Base-by-base conservation (phyloP, 2,113 vertebrate genomes). In the Stegastes partitus region DNA sequence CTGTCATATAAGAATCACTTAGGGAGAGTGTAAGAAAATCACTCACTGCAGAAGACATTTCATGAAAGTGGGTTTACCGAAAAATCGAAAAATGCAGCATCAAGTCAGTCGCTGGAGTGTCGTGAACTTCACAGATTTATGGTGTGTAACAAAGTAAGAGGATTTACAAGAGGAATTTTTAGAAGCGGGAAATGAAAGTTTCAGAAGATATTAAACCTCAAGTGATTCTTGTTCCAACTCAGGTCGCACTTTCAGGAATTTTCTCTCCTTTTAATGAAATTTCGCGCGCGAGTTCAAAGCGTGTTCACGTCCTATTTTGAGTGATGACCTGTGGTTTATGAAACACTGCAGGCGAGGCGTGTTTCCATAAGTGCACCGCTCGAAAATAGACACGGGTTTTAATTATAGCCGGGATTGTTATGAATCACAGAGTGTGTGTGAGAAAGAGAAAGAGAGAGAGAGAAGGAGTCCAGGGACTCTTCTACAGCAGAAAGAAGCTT, bases 401-500 rank as follows among this genome's bases (percentile, higher is more conserved):
- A 77, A 80, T 82, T 61, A 66, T 68, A 77, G 50, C 57, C 4
- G 7, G 22, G 39, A 80, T 64, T 73, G 65, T 61, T 78, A 34
- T 73, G 67, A 72, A 49, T 79, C 71, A 79, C 22, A 47, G 8
- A 3, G 16, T 68, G 72, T 63, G 49, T 72, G 25, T 2, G 9
- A 22, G 1, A 47, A 50, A 5, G n/a, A 28, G 26, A 3, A 5
- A 28, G 26, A 28, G 26, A 28, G 26, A 34, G 31, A 34, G 31
- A n/a, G 16, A 19, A n/a, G 47, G 9, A 31, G 54, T 54, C 42
- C 18, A 21, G 70, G 68, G 78, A 84, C 63, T 50, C 23, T 23
- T 79, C 70, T 26, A n/a, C n/a, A 53, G 55, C 73, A 66, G 53
- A 76, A 65, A 73, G 55, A 3, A 49, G 81, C 78, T 89, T 79